Evolutionary conservation across 2,113 vertebrate genomes (phyloP), one percentile per base, ranked within the genome.

Genomic region (Cololabis saira): DNA sequence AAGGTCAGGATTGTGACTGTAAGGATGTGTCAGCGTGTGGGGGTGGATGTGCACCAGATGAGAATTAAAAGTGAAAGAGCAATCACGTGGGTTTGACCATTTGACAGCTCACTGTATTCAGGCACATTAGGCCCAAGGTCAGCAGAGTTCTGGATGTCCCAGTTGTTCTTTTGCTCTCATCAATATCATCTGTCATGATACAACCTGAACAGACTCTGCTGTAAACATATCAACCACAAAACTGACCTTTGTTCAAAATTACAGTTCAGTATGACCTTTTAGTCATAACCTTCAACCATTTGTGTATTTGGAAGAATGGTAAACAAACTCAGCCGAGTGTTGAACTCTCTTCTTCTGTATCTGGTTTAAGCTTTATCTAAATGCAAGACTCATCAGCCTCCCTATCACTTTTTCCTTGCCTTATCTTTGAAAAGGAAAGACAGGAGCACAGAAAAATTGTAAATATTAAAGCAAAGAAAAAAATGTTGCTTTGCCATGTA

Each of bases 1-100:
- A 89, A 84, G 85, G 76, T 88, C 76, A 84, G 74, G 48, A 45
- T 62, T 78, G 30, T 70, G 63, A 71, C 82, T 69, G 50, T 78
- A 61, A 65, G 48, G 55, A 69, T 74, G 59, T 76, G 69, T 84
- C 75, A 71, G 72, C 12, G 24, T 27, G 60, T 51, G 67, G 58
- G 69, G 66, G 52, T 19, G 53, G 54, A 48, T 63, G 30, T 57
- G 52, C 45, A 47, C 61, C 27, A 43, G 61, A 79, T 67, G 65
- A 69, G 43, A 61, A 83, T 68, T 49, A 18, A 14, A 24, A 67
- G 45, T 81, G 83, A 83, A 74, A 60, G 73, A 85, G 61, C 60
- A 64, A 21, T 71, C 70, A 70, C 66, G 37, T 55, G 0, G 33
- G 54, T 56, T 78, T 77, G 51, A 51, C 56, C 74, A 81, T 18